Conservation (phyloP, 2,113 vertebrate species). For the Atherinomorus stipes region DNA sequence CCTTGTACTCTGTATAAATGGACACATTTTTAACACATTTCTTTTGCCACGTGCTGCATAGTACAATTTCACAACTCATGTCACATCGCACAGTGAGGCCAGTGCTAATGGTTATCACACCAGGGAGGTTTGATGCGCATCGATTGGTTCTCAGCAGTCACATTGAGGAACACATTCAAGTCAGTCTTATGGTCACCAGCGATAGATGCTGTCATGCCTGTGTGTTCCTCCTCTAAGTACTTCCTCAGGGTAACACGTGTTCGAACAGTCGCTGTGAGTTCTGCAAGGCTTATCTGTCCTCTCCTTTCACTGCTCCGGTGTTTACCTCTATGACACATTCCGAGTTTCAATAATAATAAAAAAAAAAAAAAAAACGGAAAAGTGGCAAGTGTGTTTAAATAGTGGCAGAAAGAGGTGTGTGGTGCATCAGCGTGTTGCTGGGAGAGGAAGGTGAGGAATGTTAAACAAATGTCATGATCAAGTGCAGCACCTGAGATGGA, state of each 20-base stretch:
- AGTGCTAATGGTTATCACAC: constrained; percentile 69
- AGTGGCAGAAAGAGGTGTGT: constrained; percentile 43
- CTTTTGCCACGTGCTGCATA: constrained; percentile 15
- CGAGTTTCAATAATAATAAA: constrained; percentile 56
- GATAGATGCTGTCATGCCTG: constrained; percentile 51
- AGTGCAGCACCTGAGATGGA: constrained; percentile 60
- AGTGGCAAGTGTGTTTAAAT: constrained; percentile 59
- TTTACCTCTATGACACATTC: constrained; percentile 69
- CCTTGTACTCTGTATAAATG: constrained; percentile 54
- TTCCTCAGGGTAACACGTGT: constrained; percentile 61
- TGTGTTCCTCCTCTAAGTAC: constrained; percentile 50
- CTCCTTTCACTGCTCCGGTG: constrained; percentile 35
- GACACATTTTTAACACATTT: constrained; percentile 66
- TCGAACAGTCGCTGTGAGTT: constrained; percentile 35
- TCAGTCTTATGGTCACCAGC: constrained; percentile 57
- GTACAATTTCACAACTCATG: constrained; percentile 57
- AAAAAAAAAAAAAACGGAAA: constrained; percentile 44
- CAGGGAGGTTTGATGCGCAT: constrained; percentile 62
- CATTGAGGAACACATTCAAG: constrained; percentile 31
- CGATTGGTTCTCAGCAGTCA: constrained; percentile 47
- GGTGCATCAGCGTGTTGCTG: constrained; percentile 39
- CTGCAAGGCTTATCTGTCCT: constrained; percentile 66
- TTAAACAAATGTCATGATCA: constrained; percentile 77
- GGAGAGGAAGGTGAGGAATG: constrained; percentile 47
- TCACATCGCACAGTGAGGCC: constrained; percentile 52